phyloP scores from a whole-genome alignment of 1,140 invertebrate genomes.

The Neotoxoptera formosana region DNA sequence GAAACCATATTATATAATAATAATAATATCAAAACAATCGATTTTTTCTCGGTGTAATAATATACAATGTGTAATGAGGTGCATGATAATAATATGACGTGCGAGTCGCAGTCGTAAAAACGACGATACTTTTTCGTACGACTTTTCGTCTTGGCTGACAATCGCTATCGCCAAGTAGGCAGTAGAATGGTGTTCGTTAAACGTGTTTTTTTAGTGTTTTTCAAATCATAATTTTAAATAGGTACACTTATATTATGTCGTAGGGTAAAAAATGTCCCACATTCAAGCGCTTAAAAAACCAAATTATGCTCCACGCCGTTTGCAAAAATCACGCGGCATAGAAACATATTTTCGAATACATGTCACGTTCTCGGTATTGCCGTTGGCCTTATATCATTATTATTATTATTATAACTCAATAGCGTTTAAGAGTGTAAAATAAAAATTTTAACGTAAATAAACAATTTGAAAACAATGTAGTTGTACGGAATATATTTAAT shows the following conservation, averaged over 20 bases:
- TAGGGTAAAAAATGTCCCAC: neutral
- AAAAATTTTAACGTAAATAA: neutral
- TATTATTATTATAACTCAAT: neutral
- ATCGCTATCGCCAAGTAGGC: neutral
- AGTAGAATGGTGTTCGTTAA: neutral
- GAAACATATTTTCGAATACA: neutral
- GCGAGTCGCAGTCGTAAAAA: neutral
- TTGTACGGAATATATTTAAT: neutral
- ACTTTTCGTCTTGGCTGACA: neutral
- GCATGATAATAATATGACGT: neutral
- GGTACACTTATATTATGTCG: neutral
- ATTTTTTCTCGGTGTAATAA: neutral
- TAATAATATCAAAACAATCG: neutral
- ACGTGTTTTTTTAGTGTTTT: neutral
- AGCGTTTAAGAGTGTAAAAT: neutral
- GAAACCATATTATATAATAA: neutral
- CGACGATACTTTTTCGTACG: too few species aligned
- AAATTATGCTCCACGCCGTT: neutral
- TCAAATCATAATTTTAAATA: neutral
- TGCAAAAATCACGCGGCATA: neutral
- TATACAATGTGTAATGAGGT: neutral
- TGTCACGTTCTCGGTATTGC: neutral
- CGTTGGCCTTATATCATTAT: neutral
- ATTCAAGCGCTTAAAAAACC: neutral
- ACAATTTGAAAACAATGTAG: neutral